phyloP scores from a whole-genome alignment of 2,113 vertebrate genomes.

The Lethenteron camtschaticum region DNA sequence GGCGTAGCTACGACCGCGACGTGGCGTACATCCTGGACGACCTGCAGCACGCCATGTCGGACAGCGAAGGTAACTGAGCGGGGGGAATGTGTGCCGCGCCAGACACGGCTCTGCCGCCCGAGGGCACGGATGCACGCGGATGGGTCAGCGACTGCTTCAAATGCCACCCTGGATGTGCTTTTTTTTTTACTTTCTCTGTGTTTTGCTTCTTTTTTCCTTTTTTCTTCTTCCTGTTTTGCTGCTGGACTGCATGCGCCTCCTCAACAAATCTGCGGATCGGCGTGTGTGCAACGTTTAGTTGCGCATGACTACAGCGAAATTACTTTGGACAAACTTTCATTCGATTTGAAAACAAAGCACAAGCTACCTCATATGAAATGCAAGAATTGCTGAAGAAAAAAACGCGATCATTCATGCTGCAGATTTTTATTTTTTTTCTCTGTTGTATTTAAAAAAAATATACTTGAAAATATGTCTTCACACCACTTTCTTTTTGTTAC shows the following conservation, averaged over 20 bases:
- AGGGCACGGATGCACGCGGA: too few species aligned
- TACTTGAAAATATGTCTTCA: background rate
- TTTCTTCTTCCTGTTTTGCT: slow-evolving; percentile 5
- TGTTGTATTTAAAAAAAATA: slow-evolving; percentile 5
- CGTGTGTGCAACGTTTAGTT: slow-evolving; percentile 7
- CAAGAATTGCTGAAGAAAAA: slow-evolving; percentile 12
- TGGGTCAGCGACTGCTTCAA: too few species aligned
- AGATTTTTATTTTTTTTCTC: background rate
- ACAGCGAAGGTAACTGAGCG: slow-evolving; percentile 79
- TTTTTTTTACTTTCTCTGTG: background rate
- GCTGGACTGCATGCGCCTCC: background rate
- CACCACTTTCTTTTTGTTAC: background rate
- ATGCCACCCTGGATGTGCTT: too few species aligned
- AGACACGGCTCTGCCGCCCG: too few species aligned
- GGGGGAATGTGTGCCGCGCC: too few species aligned
- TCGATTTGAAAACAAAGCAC: too few species aligned
- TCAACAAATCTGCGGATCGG: slow-evolving; percentile 22
- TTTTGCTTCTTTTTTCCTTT: slow-evolving; percentile 6
- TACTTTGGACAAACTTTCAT: too few species aligned
- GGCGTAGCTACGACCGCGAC: slow-evolving; percentile 79
- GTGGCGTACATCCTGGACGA: slow-evolving; percentile 98
- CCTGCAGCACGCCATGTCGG: slow-evolving; percentile 97
- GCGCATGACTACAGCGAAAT: too few species aligned
- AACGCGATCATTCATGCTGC: background rate
- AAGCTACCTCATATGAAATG: background rate